These are phyloP conservation scores for Calycopis cecrops DNA, from an alignment of 1,140 invertebrate species.

Conservation along the genomic window DNA sequence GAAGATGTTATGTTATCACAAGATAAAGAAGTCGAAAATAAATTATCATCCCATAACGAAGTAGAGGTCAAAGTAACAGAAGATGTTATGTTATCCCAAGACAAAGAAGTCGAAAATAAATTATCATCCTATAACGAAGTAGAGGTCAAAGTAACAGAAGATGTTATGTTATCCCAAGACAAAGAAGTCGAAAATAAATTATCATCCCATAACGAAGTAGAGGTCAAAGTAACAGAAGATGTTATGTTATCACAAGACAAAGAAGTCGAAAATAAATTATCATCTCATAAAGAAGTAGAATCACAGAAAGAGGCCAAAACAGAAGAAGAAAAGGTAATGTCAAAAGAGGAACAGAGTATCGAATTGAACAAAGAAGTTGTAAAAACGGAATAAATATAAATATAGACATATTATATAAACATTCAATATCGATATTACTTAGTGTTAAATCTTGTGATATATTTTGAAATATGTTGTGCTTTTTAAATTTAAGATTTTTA, in stretches of 20 bases:
- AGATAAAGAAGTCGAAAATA: constrained; percentile 15
- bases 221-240: background rate
- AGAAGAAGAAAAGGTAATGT: background rate
- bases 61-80: no score
- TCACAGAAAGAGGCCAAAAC: background rate
- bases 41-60: background rate
- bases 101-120: constrained; percentile 13
- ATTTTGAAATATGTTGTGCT: constrained; percentile 5
- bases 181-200: constrained; percentile 13
- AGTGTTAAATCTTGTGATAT: constrained; percentile 9
- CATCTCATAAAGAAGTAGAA: background rate
- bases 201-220: background rate
- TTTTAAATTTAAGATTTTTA: constrained; percentile 6
- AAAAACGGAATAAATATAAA: background rate
- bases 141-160: background rate
- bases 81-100: constrained; percentile 17
- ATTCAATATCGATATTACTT: background rate
- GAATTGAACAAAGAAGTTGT: background rate
- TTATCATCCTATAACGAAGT: background rate
- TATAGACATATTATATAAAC: background rate
- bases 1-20: constrained; percentile 15
- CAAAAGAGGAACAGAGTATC: background rate
- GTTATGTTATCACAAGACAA: constrained; percentile 20
- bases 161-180: constrained; percentile 17
- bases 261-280: constrained; percentile 1